phyloP scores from a whole-genome alignment of 1,140 invertebrate genomes.

The Panagrolaimus sp. region DNA sequence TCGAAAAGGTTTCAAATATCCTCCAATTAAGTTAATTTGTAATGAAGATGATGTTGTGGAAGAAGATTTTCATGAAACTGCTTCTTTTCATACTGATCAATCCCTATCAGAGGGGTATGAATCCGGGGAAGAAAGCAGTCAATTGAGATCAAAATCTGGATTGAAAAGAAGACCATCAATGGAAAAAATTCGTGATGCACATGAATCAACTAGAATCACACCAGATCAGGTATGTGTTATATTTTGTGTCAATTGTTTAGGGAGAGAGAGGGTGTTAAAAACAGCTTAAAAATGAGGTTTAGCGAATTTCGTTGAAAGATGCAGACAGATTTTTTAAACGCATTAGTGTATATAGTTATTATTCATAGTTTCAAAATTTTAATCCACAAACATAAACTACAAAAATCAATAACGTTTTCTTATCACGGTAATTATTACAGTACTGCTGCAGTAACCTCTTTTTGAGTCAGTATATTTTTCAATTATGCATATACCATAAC shows the following conservation, averaged over 20 bases:
- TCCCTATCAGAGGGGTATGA: constrained; percentile 23
- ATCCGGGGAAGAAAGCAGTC: not conserved
- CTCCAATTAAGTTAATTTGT: constrained; percentile 20
- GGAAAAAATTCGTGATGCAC: constrained; percentile 9
- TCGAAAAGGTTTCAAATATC: not conserved
- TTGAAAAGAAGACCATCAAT: constrained; percentile 5
- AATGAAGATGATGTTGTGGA: constrained; percentile 25
- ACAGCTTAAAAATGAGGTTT: no score
- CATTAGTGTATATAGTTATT: no score
- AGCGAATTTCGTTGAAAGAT: no score
- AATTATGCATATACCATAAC: no score
- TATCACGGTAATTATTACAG: no score
- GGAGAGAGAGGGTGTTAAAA: no score
- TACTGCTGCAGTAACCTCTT: no score
- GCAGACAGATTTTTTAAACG: no score
- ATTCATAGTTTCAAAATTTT: no score
- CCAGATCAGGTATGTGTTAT: not conserved
- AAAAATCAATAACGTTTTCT: no score
- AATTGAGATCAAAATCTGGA: not conserved
- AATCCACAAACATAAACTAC: no score
- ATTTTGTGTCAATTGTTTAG: not conserved
- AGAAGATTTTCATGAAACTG: constrained; percentile 2
- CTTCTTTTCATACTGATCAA: constrained; percentile 6
- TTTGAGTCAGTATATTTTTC: no score
- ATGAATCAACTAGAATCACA: not conserved